phyloP scores from a whole-genome alignment of 2,797 vertebrate genomes.

The Podarcis siculus region DNA sequence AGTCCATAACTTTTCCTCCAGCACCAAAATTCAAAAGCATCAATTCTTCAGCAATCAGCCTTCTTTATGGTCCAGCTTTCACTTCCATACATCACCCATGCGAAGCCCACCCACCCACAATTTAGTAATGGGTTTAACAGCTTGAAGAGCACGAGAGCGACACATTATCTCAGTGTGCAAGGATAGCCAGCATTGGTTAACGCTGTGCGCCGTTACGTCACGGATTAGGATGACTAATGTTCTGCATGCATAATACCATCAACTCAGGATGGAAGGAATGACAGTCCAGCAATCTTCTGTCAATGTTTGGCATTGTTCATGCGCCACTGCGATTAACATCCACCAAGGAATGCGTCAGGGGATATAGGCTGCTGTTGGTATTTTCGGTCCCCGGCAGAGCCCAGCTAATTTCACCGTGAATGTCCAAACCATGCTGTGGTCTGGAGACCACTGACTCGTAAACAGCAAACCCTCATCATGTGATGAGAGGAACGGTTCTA shows the following conservation, averaged over 20 bases:
- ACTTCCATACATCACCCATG: too few relatives aligned
- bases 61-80: too few relatives aligned
- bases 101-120: too few relatives aligned
- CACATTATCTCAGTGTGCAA: neutral
- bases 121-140: neutral
- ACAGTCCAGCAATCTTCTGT: neutral
- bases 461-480: neutral
- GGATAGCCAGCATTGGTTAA: neutral
- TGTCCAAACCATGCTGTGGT: slow-evolving; percentile 7
- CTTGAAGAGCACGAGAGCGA: neutral
- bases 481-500: neutral
- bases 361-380: neutral
- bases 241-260: neutral
- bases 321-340: slow-evolving; percentile 1
- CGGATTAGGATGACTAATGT: neutral
- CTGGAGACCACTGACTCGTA: neutral
- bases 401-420: neutral
- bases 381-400: neutral
- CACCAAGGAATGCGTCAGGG: neutral
- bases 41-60: too few relatives aligned
- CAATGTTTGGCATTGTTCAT: neutral
- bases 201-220: neutral
- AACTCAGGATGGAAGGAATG: neutral
- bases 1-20: neutral
- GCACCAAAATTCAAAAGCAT: too few relatives aligned